These are phyloP conservation scores for Cenopis cana DNA, from an alignment of 2,888 invertebrate species.

Conservation along the genomic window DNA sequence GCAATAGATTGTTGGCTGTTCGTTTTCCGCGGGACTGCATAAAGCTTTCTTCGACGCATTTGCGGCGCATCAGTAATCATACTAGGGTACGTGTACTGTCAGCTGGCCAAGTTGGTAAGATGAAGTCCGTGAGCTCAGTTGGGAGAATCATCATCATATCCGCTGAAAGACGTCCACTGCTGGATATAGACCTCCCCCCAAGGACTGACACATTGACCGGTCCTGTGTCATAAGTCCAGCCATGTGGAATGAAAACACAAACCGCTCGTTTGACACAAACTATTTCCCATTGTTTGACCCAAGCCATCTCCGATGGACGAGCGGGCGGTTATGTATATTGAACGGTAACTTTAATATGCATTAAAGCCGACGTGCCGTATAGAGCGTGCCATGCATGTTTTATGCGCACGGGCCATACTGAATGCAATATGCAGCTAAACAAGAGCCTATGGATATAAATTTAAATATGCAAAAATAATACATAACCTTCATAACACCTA, in stretches of 20 bases:
- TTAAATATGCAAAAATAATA: background rate
- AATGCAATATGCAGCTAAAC: constrained; percentile 6
- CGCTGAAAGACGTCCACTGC: no score
- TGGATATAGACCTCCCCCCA: no score
- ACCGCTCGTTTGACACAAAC: no score
- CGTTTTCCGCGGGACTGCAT: constrained; percentile 70
- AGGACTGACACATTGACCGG: no score
- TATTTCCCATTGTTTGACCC: no score
- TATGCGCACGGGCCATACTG: constrained; percentile 3
- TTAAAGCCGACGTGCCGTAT: background rate
- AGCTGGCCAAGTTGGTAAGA: background rate
- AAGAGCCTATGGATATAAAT: background rate
- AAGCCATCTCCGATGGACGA: no score
- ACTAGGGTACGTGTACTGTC: background rate
- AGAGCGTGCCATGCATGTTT: constrained; percentile 23
- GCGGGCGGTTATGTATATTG: background rate
- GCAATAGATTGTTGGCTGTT: constrained; percentile 79
- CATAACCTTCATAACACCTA: no score
- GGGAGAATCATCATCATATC: no score
- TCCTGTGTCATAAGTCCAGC: no score
- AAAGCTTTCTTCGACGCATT: constrained; percentile 77
- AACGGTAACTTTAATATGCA: constrained; percentile 10
- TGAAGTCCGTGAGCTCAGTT: no score
- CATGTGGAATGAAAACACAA: no score
- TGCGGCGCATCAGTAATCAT: constrained; percentile 52